Evolutionary conservation across 2,888 invertebrate species (phyloP).

Genomic region (Drosophila peninsularis): DNA sequence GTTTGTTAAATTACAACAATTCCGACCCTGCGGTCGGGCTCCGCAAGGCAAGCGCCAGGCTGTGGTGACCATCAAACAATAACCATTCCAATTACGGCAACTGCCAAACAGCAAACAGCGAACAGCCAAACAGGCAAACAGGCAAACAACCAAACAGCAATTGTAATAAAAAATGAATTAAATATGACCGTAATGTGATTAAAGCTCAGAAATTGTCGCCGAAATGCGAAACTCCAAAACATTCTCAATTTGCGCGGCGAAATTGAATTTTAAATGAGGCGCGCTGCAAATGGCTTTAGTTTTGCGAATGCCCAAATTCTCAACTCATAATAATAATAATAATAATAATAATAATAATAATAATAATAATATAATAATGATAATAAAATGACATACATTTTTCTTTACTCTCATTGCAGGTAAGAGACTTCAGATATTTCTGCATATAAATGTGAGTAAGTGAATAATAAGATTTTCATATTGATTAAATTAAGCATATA

Average conservation of each 20-base stretch:
- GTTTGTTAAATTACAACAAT: constrained; percentile 77
- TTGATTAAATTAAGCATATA: constrained; percentile 65
- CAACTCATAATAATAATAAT: not conserved
- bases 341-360: constrained; percentile 5
- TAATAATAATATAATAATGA: constrained; percentile 10
- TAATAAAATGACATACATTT: constrained; percentile 15
- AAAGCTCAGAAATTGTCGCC: constrained; percentile 73
- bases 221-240: constrained; percentile 45
- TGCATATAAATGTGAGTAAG: constrained; percentile 52
- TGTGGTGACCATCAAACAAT: constrained; percentile 48
- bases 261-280: constrained; percentile 75
- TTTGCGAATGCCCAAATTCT: constrained; percentile 2
- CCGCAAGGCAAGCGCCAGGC: not conserved
- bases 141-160: constrained; percentile 58
- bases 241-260: constrained; percentile 46
- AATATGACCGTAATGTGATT: constrained; percentile 78
- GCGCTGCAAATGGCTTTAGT: constrained; percentile 4
- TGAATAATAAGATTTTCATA: constrained; percentile 72
- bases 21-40: constrained; percentile 16
- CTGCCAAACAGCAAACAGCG: constrained; percentile 10
- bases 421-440: constrained; percentile 43
- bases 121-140: constrained; percentile 4
- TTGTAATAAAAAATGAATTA: constrained; percentile 80
- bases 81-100: constrained; percentile 45
- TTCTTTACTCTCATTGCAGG: constrained; percentile 52